Base-by-base conservation (phyloP, 2,888 invertebrate genomes). In the Empis livida region DNA sequence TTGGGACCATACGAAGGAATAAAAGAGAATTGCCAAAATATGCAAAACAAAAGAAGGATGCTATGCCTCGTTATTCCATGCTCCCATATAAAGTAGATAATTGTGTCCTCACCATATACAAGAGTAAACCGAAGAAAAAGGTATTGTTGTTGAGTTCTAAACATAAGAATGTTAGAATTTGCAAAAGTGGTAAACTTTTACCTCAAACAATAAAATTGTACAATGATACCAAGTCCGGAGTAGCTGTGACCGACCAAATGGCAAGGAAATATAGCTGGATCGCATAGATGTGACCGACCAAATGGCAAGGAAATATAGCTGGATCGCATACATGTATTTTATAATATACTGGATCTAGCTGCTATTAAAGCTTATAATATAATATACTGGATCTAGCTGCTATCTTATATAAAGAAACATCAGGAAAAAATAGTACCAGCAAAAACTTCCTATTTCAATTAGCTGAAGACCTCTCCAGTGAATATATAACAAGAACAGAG, bases 1-100 rank as follows among this genome's bases (percentile, higher is more conserved):
- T 58, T 56, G 55, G 54, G 51, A 58, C 56, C 41, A 56, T 55
- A 11, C 37, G 44, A 32, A 32, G 42, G 31, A 44, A 44, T 39
- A 47, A 49, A 46, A 46, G 45, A 38, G 40, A 49, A 49, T 30
- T 47, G 17, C 39, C 41, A 31, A 42, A 48, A 43, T 30, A 31
- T 40, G 37, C 42, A 44, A 48, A 51, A 46, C 20, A 42, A 49
- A 40, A 40, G 47, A 49, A 47, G 41, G 47, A 49, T 49, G 45
- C 39, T 32, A 44, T 44, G 46, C 43, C 44, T 47, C 30, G 47
- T 45, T 51, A 47, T 51, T 44, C 39, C 10, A 43, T 42, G 30
- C 31, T 45, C 14, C 31, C 45, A 32, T 42, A 50, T 45, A 45
- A 45, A 48, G 45, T 38, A 38, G 20, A 43, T 20, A 6, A 6